phyloP scores from a whole-genome alignment of 2,113 vertebrate species.

The Aspidoscelis tigris region DNA sequence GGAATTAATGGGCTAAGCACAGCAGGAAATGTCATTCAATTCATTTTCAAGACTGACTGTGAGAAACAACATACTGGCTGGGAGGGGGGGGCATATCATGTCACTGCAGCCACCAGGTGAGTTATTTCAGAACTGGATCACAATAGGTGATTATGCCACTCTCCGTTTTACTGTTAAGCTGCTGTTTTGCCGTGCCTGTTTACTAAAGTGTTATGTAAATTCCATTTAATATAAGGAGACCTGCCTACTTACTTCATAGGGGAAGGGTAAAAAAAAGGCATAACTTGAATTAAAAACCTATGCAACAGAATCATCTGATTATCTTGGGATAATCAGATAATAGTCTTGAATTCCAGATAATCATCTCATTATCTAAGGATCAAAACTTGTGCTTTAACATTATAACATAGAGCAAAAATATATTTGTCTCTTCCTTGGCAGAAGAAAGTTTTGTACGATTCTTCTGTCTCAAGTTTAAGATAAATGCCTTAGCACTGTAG shows the following conservation, averaged over 20 bases:
- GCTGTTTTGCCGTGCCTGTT: neutral
- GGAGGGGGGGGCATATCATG: neutral
- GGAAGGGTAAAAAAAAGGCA: too few species aligned
- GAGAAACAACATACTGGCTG: neutral
- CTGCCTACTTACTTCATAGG: neutral
- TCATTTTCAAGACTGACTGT: constrained; percentile 5
- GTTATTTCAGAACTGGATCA: neutral
- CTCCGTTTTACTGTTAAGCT: constrained; percentile 3
- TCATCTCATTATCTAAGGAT: too few species aligned
- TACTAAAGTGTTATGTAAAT: neutral
- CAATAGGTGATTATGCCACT: neutral
- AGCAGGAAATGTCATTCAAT: neutral
- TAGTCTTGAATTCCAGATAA: too few species aligned
- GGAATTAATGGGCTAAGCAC: constrained; percentile 6
- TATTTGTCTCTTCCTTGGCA: too few species aligned
- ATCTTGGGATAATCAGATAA: neutral
- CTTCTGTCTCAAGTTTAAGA: too few species aligned
- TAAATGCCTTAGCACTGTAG: too few species aligned
- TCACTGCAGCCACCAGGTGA: neutral
- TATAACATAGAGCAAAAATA: too few species aligned
- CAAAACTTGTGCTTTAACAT: too few species aligned
- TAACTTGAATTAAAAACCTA: neutral
- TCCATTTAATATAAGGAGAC: neutral
- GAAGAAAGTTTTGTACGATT: too few species aligned
- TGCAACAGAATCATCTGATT: neutral